A percentile compares a stretch with the other conserved stretches of the same genome.
phyloP scores from a whole-genome alignment of 2,797 vertebrate genomes.

The Xiphorhynchus erythropygius region DNA sequence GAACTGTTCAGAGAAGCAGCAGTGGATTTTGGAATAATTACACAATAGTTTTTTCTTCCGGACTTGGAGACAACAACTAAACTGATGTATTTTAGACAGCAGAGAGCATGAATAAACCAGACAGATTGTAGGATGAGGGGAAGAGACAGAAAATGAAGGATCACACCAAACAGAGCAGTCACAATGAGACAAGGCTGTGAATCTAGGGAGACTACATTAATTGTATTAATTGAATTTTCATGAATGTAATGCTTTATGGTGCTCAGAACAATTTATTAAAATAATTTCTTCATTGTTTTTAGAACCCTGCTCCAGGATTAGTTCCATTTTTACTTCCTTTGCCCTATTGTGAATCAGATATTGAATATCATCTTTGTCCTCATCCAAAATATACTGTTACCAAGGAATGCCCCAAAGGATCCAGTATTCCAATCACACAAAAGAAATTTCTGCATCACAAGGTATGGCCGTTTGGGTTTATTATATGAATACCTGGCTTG shows the following conservation, averaged over 20 bases:
- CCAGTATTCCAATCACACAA: constrained; percentile 72
- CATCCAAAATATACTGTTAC: constrained; percentile 80
- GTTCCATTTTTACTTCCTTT: constrained; percentile 78
- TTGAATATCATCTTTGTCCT: constrained; percentile 88
- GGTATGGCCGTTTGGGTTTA: constrained; percentile 68
- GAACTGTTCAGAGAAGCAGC: not conserved
- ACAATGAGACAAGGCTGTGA: not conserved
- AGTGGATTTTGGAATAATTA: not conserved
- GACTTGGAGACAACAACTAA: not conserved
- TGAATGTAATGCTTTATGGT: not conserved
- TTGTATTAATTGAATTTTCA: not conserved
- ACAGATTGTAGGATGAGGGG: not conserved
- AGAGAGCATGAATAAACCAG: not conserved
- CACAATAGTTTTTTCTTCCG: not conserved
- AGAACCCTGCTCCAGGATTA: constrained; percentile 89
- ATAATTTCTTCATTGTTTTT: not conserved
- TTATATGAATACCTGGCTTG: not conserved
- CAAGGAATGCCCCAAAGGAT: constrained; percentile 42
- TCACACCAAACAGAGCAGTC: not conserved
- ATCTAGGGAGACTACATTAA: not conserved
- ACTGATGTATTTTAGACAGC: not conserved
- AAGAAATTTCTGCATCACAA: constrained; percentile 79
- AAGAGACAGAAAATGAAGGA: not conserved
- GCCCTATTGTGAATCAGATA: constrained; percentile 81
- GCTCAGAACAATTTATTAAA: not conserved